phyloP scores from a whole-genome alignment of 2,113 vertebrate genomes.

The Eulemur rufifrons region DNA sequence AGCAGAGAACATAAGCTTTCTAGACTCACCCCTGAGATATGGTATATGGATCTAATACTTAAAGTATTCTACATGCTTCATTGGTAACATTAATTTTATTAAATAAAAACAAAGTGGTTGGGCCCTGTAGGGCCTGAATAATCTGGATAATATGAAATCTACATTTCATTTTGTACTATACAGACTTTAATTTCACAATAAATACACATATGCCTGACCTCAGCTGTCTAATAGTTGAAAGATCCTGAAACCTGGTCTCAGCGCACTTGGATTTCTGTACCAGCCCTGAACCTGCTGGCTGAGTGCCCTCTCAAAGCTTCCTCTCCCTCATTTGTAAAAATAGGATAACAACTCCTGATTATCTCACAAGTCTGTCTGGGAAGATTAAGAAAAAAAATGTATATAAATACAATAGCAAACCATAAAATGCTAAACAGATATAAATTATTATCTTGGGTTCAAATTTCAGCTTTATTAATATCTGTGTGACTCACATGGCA shows the following conservation, averaged over 20 bases:
- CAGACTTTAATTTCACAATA: neutral
- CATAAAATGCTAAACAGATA: neutral
- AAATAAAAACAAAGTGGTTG: neutral
- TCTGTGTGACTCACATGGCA: neutral
- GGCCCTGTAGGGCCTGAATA: neutral
- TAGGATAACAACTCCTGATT: neutral
- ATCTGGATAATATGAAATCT: neutral
- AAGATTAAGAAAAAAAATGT: neutral
- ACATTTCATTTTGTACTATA: neutral
- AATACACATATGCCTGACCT: neutral
- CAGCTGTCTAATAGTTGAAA: neutral
- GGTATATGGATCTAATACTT: neutral
- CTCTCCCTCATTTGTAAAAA: neutral
- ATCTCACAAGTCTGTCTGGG: neutral
- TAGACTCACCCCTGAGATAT: neutral
- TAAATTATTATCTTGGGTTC: neutral
- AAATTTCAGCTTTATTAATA: slow-evolving; percentile 25
- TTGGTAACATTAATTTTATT: slow-evolving; percentile 19
- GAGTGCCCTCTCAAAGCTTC: neutral
- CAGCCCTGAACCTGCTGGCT: neutral
- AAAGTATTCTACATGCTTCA: neutral
- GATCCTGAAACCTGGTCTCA: neutral
- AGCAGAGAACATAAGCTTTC: neutral
- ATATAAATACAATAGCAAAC: neutral
- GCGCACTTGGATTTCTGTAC: neutral